Conservation (phyloP, 2,113 vertebrate species). For the Coturnix japonica region DNA sequence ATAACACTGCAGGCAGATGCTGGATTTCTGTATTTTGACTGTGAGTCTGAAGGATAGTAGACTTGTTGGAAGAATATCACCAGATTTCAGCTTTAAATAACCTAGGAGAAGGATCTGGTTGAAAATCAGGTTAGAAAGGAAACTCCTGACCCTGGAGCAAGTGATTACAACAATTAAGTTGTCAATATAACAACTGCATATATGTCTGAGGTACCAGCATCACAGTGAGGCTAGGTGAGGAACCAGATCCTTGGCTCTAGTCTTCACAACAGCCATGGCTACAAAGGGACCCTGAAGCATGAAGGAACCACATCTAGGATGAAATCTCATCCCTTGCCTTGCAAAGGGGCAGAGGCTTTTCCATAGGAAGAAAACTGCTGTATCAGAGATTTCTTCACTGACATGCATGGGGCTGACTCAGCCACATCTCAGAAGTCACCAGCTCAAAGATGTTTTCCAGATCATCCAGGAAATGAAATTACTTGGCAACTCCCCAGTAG, state of each 20-base stretch:
- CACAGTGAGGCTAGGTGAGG: background rate
- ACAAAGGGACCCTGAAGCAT: background rate
- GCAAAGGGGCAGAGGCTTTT: background rate
- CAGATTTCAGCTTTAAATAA: background rate
- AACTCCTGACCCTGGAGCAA: background rate
- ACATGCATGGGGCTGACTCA: background rate
- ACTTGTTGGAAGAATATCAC: background rate
- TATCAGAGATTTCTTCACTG: background rate
- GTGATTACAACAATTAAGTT: background rate
- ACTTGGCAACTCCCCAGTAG: background rate
- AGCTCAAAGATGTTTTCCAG: background rate
- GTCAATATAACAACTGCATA: fast-evolving
- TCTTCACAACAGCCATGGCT: background rate
- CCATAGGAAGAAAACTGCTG: background rate
- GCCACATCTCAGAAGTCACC: background rate
- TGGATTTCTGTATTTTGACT: background rate
- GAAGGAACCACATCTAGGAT: background rate
- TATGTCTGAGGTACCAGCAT: background rate
- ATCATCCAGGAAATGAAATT: background rate
- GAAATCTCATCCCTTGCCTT: background rate
- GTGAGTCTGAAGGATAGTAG: background rate
- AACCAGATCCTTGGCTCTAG: background rate
- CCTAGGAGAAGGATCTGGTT: background rate
- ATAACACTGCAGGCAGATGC: background rate
- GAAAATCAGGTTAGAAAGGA: background rate